A percentile compares a stretch with the other conserved stretches of the same genome.
Evolutionary conservation across 2,797 vertebrate species (phyloP).

Genomic region (Sebastes cheni): DNA sequence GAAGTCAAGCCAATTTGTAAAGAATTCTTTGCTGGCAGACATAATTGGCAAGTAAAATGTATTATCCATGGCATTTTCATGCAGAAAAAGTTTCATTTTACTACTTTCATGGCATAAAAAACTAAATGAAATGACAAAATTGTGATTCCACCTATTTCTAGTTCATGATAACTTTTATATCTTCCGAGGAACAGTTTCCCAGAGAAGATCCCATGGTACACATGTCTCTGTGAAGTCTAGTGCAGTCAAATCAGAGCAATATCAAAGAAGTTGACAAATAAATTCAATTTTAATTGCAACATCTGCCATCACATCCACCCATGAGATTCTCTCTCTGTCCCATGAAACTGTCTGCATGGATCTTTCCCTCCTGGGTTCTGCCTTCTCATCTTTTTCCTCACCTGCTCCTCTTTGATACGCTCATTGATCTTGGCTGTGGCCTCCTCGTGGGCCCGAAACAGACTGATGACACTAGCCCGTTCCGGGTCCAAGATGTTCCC

Average conservation of each 20-base stretch:
- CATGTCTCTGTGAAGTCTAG: not conserved
- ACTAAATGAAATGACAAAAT: not conserved
- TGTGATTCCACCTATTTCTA: not conserved
- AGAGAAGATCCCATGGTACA: not conserved
- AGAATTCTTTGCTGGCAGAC: not conserved
- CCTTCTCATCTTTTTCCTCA: conserved; percentile 50
- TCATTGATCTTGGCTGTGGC: conserved; percentile 92
- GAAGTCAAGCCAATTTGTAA: conserved; percentile 10
- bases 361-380: not conserved
- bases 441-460: conserved; percentile 94
- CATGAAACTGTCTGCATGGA: not conserved
- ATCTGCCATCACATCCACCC: not conserved
- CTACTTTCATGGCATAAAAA: not conserved
- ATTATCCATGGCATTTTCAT: not conserved
- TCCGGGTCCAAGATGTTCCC: conserved; percentile 98
- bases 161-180: not conserved
- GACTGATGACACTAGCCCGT: conserved; percentile 92
- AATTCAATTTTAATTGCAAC: not conserved
- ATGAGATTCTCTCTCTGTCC: not conserved
- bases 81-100: not conserved
- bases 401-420: conserved; percentile 96
- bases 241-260: not conserved
- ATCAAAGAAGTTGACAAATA: not conserved
- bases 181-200: not conserved
- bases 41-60: not conserved